phyloP scores from a whole-genome alignment of 2,113 vertebrate genomes.

The Brachionichthys hirsutus region DNA sequence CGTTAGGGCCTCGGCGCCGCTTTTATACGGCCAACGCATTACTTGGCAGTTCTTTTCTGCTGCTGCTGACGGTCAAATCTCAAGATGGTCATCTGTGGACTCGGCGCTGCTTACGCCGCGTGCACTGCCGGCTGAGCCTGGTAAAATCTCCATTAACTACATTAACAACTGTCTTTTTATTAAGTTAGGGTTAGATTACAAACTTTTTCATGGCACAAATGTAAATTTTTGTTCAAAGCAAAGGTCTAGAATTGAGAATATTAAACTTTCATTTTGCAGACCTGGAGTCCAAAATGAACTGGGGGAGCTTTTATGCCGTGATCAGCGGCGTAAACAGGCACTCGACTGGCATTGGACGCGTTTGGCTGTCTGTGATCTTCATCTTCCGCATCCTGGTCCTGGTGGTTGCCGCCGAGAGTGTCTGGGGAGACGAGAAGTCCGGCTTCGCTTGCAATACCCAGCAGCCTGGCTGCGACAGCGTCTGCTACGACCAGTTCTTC shows the following conservation, averaged over 20 bases:
- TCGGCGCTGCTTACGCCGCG: slow-evolving; percentile 64
- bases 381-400: slow-evolving; percentile 97
- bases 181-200: not conserved
- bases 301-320: slow-evolving; percentile 93
- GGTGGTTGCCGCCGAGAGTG: slow-evolving; percentile 95
- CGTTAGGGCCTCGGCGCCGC: slow-evolving; percentile 68
- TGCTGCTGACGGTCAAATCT: slow-evolving; percentile 40
- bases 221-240: not conserved
- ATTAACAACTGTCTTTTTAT: slow-evolving; percentile 5
- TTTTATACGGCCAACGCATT: slow-evolving; percentile 66
- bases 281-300: slow-evolving; percentile 93
- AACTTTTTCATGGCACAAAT: not conserved
- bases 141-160: slow-evolving; percentile 62
- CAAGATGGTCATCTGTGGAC: slow-evolving; percentile 68
- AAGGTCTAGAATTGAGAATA: not conserved
- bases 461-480: slow-evolving; percentile 96
- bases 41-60: slow-evolving; percentile 58
- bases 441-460: slow-evolving; percentile 97
- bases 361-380: slow-evolving; percentile 98
- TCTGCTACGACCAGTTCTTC: slow-evolving; percentile 97
- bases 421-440: slow-evolving; percentile 96
- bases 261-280: slow-evolving; percentile 78
- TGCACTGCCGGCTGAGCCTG: slow-evolving; percentile 71
- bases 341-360: slow-evolving; percentile 92
- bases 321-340: slow-evolving; percentile 97